Conservation (phyloP, 2,797 vertebrate species). For the Ambastaia sidthimunki region DNA sequence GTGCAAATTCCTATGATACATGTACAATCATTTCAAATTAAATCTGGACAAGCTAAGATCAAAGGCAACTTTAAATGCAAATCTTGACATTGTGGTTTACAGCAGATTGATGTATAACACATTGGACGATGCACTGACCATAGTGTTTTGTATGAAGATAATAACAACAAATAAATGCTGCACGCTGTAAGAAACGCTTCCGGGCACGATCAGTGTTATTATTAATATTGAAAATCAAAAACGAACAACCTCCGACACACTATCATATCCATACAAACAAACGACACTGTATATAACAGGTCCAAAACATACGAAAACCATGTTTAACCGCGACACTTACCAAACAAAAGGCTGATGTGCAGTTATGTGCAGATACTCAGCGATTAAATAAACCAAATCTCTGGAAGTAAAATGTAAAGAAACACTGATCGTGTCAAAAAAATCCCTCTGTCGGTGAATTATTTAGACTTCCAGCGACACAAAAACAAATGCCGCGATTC, state of each 20-base stretch:
- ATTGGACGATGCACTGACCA: neutral
- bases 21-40: neutral
- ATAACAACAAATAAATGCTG: too few relatives aligned
- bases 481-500: neutral
- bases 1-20: neutral
- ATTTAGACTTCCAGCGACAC: neutral
- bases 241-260: neutral
- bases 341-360: constrained; percentile 20
- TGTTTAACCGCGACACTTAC: constrained; percentile 15
- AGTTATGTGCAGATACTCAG: neutral
- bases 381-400: neutral
- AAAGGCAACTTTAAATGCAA: too few relatives aligned
- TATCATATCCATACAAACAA: neutral
- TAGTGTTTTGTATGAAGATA: too few relatives aligned
- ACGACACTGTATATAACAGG: neutral
- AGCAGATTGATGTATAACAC: too few relatives aligned
- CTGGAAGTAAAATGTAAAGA: neutral
- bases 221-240: neutral
- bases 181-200: neutral
- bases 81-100: too few relatives aligned
- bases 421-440: neutral
- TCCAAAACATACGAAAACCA: neutral
- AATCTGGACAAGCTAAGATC: neutral
- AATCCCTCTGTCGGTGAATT: neutral
- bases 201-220: neutral